Evolutionary conservation across 2,888 invertebrate species (phyloP), one percentile per base, ranked within the genome.

Genomic region (Coenonympha arcania): DNA sequence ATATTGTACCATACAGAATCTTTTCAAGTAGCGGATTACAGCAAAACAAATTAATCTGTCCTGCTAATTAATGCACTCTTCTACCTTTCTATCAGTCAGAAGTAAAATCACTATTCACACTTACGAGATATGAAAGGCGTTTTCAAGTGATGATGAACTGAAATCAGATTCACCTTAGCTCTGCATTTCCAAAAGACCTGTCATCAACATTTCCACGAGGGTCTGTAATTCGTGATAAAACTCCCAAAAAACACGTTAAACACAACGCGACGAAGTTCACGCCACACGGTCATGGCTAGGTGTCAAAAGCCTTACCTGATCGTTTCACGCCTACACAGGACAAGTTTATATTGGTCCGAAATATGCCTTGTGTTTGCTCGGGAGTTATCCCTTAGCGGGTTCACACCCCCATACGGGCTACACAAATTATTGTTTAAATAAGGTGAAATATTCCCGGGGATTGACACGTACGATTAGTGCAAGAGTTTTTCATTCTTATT

Each of bases 251-350:
- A 79, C 50, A 66, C 63, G 82, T 74, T 81, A 85, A 85, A 79
- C 73, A 78, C 68, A 73, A 76, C 66, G 79, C 77, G 83, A 73
- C 66, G 74, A 79, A 71, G 76, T 80, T 81, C 78, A 83, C 85
- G 76, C 83, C 69, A 66, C 67, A 68, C 67, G 65, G 71, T 64
- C 67, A 63, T 66, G 65, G 74, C 69, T 80, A 85, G 85, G 86
- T 86, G 85, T 84, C 84, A 85, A 86, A 86, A 86, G 85, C 76
- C 78, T 83, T 86, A 85, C 85, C 85, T 84, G 85, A 71, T 74
- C 73, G 57, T 62, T 64, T 64, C 64, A 76, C 83, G 75, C 82
- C 83, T 76, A 83, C 83, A 69, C 80, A 58, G 62, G 58, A 61
- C 63, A 63, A 62, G 64, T 63, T 64, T 68, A 66, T 68, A 66